A percentile compares a stretch with the other conserved stretches of the same genome.
phyloP scores from a whole-genome alignment of 2,113 vertebrate species.

The Coryphaenoides rupestris region DNA sequence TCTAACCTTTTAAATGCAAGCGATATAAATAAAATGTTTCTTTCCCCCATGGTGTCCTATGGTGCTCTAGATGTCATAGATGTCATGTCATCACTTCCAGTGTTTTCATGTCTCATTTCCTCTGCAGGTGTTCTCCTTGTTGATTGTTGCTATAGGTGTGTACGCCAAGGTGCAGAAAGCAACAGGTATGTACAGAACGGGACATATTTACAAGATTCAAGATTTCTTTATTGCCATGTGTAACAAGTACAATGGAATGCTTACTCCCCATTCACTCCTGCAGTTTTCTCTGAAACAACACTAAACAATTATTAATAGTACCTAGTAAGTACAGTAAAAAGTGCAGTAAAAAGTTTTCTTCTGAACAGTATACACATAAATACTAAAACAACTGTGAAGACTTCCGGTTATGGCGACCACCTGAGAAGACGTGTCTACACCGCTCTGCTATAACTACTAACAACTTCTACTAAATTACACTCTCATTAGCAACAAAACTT shows the following conservation, averaged over 20 bases:
- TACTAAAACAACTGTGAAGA: too few relatives aligned
- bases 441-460: neutral
- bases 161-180: slow-evolving; percentile 75
- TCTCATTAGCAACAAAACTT: neutral
- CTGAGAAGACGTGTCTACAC: neutral
- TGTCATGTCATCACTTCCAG: neutral
- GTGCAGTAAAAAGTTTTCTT: too few relatives aligned
- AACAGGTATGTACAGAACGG: slow-evolving; percentile 58
- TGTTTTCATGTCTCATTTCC: neutral
- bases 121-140: slow-evolving; percentile 70
- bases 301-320: too few relatives aligned
- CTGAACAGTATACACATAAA: too few relatives aligned
- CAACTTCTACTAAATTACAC: neutral
- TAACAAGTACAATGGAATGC: too few relatives aligned
- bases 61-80: neutral
- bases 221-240: too few relatives aligned
- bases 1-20: too few relatives aligned
- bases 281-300: too few relatives aligned
- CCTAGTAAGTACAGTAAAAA: too few relatives aligned
- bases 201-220: neutral
- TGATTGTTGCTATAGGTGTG: slow-evolving; percentile 73
- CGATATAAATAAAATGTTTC: too few relatives aligned
- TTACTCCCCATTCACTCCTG: too few relatives aligned
- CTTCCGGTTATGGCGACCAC: neutral
- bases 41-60: too few relatives aligned